Evolutionary conservation across 2,797 vertebrate species (phyloP), one percentile per base, ranked within the genome.

Genomic region (Microhierax caerulescens): DNA sequence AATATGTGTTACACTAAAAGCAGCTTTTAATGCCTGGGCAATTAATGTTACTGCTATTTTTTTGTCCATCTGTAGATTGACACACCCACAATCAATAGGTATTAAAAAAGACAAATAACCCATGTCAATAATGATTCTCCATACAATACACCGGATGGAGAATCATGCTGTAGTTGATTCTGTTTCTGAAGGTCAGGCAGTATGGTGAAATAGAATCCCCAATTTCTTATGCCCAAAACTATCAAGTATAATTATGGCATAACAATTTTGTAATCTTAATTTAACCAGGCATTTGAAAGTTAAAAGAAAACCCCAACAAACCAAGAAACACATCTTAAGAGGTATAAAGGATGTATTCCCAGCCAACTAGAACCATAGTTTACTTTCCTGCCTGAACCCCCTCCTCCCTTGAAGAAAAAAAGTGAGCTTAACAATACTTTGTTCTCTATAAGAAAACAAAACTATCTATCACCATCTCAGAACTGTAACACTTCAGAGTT

Each of bases 21-120:
- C 11, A 90, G 75, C 22, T 77, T 32, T 27, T 79, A 65, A 56
- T 23, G 25, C 21, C 24, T 2, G 5, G 61, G 24, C 37, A 54
- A 67, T 50, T 27, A 69, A 50, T 75, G 24, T 56, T 76, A 63
- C 14, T 79, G 65, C 39, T 56, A 7, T 48, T 85, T 90, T 50
- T 82, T 60, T 34, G 67, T 56, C 50, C 41, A 12, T 45, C 45
- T 64, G 34, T 11, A 69, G 32, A 77, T 0, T 41, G 37, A 86
- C 56, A 72, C 1, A 1, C 13, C 30, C 0, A 4, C n/a, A 72
- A 39, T 11, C 34, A 56, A n/a, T 0, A 48, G 50, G n/a, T 39
- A n/a, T 7, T 68, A 34, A 25, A 65, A 50, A 50, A 24, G 4
- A 83, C 65, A 59, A 91, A 37, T 3, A 57, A 76, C 6, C 8